A percentile compares a stretch with the other conserved stretches of the same genome.
Evolutionary conservation across 2,888 invertebrate species (phyloP).

Genomic region (Tetragonisca angustula): DNA sequence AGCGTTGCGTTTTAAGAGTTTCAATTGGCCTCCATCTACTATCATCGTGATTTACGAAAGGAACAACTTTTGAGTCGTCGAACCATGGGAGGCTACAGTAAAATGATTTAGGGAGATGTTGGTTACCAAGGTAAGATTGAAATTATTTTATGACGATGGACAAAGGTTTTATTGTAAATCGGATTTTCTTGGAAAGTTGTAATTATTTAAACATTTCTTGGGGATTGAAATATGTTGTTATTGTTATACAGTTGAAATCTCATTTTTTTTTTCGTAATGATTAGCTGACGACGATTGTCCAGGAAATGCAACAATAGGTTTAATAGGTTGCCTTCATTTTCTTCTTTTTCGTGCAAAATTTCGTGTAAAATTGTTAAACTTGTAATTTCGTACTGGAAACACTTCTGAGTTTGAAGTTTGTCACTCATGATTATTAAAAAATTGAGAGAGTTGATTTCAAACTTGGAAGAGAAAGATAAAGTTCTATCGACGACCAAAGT

Average conservation of each 20-base stretch:
- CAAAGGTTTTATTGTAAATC: neutral
- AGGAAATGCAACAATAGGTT: too few relatives aligned
- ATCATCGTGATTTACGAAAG: too few relatives aligned
- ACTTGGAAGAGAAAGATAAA: neutral
- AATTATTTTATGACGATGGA: neutral
- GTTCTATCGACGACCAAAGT: neutral
- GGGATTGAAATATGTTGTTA: neutral
- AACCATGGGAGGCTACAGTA: too few relatives aligned
- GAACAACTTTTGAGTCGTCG: neutral
- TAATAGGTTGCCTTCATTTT: too few relatives aligned
- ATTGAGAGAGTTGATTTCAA: neutral
- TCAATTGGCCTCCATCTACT: too few relatives aligned
- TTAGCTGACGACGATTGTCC: too few relatives aligned
- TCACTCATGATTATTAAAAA: neutral
- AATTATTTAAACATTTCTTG: neutral
- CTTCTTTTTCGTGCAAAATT: neutral
- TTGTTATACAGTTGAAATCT: too few relatives aligned
- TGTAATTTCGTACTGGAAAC: neutral
- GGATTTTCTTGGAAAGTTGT: neutral
- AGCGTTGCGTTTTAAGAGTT: too few relatives aligned
- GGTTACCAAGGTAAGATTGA: too few relatives aligned
- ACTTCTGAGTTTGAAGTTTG: neutral
- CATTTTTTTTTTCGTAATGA: too few relatives aligned
- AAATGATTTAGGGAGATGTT: too few relatives aligned
- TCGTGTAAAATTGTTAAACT: neutral